Conservation (phyloP, 92 coral and sea anemone species). For the Siderastrea siderea region DNA sequence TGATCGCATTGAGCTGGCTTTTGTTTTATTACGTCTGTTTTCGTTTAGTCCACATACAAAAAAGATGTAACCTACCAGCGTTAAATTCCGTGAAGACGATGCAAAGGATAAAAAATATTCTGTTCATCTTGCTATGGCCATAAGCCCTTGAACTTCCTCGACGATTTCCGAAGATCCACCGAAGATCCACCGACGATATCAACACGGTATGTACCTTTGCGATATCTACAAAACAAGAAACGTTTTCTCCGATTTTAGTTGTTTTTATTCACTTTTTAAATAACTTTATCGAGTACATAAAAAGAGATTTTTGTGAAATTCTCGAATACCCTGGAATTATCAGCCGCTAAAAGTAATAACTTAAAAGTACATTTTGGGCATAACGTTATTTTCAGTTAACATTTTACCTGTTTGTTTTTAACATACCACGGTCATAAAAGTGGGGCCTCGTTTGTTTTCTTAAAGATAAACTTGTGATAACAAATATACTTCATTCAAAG, state of each 20-base stretch:
- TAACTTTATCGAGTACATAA: too few relatives aligned
- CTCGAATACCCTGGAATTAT: not conserved
- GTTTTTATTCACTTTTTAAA: too few relatives aligned
- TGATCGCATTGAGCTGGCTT: too few relatives aligned
- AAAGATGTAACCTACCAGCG: constrained; percentile 10
- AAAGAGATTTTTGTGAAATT: too few relatives aligned
- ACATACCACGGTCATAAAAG: not conserved
- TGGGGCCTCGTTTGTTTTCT: not conserved
- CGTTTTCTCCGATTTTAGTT: not conserved
- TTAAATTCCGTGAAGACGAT: not conserved
- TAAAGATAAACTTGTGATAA: not conserved
- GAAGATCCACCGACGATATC: not conserved
- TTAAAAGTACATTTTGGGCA: too few relatives aligned
- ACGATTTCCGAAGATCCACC: not conserved
- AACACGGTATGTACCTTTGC: not conserved
- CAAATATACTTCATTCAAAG: too few relatives aligned
- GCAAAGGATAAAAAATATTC: not conserved
- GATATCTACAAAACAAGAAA: not conserved
- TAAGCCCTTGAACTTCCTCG: not conserved
- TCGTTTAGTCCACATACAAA: too few relatives aligned
- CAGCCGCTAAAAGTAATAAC: not conserved
- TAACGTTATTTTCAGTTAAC: too few relatives aligned
- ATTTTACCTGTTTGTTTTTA: too few relatives aligned
- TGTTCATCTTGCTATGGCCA: not conserved
- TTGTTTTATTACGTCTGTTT: too few relatives aligned